Conservation (phyloP, 2,113 vertebrate species). For the Machaerirhynchus nigripectus region DNA sequence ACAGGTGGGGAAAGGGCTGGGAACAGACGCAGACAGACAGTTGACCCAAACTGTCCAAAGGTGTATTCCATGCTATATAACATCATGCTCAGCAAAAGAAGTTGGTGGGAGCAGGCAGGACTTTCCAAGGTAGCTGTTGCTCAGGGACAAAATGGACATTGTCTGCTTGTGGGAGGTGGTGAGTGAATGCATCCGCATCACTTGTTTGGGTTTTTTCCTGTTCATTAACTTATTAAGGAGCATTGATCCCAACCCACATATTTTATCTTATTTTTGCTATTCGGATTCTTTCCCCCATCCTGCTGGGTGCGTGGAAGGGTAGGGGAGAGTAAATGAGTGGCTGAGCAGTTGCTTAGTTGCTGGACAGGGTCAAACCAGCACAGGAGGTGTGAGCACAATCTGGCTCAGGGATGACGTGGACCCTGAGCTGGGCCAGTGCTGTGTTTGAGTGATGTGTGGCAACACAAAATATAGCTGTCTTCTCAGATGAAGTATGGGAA, state of each 20-base stretch:
- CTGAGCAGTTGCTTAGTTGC: not conserved
- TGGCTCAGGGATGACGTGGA: not conserved
- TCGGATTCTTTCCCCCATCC: not conserved
- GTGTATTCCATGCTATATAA: not conserved
- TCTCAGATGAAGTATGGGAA: not conserved
- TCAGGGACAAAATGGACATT: not conserved
- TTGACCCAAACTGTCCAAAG: not conserved
- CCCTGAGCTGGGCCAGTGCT: not conserved
- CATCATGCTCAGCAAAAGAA: not conserved
- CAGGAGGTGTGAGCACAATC: fast-evolving
- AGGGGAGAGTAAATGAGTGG: not conserved
- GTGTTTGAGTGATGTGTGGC: not conserved
- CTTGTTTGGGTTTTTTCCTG: not conserved
- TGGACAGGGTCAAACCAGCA: not conserved
- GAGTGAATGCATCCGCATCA: not conserved
- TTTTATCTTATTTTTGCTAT: not conserved
- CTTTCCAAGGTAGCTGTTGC: not conserved
- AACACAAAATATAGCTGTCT: not conserved
- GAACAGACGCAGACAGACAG: not conserved
- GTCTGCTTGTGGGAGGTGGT: not conserved
- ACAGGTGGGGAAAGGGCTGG: fast-evolving
- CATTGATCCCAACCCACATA: not conserved
- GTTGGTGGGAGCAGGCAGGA: not conserved
- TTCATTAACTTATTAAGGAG: not conserved
- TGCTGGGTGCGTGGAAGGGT: fast-evolving